Evolutionary conservation across 2,113 vertebrate species (phyloP).

Genomic region (Nycticebus coucang): DNA sequence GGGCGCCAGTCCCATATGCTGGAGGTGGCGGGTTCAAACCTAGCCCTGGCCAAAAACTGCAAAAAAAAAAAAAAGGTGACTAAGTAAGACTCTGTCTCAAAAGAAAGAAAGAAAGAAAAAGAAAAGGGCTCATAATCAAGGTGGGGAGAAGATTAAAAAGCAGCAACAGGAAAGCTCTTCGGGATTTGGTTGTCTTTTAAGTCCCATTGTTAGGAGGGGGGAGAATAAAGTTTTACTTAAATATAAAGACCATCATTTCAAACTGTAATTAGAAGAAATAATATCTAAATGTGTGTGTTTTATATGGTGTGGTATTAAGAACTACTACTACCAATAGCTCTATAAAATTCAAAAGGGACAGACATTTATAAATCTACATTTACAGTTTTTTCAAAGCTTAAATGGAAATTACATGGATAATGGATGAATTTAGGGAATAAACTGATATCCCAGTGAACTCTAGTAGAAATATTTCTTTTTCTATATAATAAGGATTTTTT

Average conservation of each 20-base stretch:
- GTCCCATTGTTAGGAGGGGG: neutral
- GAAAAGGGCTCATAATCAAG: constrained; percentile 22
- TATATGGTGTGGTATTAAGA: neutral
- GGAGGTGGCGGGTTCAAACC: no score
- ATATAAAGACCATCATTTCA: constrained; percentile 43
- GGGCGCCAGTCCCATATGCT: no score
- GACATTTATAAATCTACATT: constrained; percentile 6
- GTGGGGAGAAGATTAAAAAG: neutral
- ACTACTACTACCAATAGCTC: neutral
- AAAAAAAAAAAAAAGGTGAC: no score
- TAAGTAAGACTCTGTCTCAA: no score
- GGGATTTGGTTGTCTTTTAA: neutral
- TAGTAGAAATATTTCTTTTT: constrained; percentile 9
- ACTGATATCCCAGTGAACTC: neutral
- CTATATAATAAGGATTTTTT: constrained; percentile 8
- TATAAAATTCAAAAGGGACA: constrained; percentile 39
- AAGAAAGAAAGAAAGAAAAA: neutral
- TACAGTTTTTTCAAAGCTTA: neutral
- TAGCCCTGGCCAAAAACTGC: no score
- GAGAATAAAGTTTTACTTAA: constrained; percentile 22
- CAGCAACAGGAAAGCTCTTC: neutral
- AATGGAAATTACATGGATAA: constrained; percentile 24
- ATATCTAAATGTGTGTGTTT: neutral
- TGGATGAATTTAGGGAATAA: constrained; percentile 54
- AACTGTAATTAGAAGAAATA: constrained; percentile 34